phyloP scores from a whole-genome alignment of 2,113 vertebrate genomes.

The Coryphaenoides rupestris region DNA sequence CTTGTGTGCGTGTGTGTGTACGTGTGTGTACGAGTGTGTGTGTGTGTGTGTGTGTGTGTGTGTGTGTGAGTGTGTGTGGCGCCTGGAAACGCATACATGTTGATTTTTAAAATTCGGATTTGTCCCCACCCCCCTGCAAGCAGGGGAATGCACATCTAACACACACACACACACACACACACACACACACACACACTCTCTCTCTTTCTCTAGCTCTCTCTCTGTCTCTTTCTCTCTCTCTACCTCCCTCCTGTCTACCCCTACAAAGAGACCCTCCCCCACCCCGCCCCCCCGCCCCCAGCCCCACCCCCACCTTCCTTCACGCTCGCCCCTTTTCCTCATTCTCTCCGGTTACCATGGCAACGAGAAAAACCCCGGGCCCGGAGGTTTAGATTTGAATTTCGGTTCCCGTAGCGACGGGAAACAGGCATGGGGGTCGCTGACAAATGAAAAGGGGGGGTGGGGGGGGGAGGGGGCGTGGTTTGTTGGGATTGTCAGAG shows the following conservation, averaged over 20 bases:
- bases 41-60: too few relatives aligned
- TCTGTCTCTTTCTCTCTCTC: not conserved
- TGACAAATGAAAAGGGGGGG: too few relatives aligned
- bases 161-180: too few relatives aligned
- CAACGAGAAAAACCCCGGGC: slow-evolving; percentile 56
- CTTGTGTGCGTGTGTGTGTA: not conserved
- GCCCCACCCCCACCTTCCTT: slow-evolving; percentile 22
- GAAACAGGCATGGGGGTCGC: slow-evolving; percentile 41
- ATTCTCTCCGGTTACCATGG: slow-evolving; percentile 75
- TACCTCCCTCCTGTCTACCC: slow-evolving; percentile 56
- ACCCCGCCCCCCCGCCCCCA: slow-evolving; percentile 1
- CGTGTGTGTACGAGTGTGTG: too few relatives aligned
- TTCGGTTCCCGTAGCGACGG: slow-evolving; percentile 67
- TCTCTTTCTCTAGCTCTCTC: slow-evolving; percentile 45
- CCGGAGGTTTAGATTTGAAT: slow-evolving; percentile 75
- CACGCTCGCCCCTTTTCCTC: slow-evolving; percentile 12
- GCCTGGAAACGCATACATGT: slow-evolving; percentile 52
- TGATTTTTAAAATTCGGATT: slow-evolving; percentile 65
- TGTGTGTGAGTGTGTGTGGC: slow-evolving; percentile 7
- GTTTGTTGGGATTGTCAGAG: slow-evolving; percentile 35
- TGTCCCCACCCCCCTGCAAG: slow-evolving; percentile 35
- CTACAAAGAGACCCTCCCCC: slow-evolving; percentile 56
- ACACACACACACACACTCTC: too few relatives aligned
- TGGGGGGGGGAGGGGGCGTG: slow-evolving; percentile 7
- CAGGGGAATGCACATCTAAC: slow-evolving; percentile 48